Base-by-base conservation (phyloP, 2,113 vertebrate genomes). In the Australoheros scitulus region DNA sequence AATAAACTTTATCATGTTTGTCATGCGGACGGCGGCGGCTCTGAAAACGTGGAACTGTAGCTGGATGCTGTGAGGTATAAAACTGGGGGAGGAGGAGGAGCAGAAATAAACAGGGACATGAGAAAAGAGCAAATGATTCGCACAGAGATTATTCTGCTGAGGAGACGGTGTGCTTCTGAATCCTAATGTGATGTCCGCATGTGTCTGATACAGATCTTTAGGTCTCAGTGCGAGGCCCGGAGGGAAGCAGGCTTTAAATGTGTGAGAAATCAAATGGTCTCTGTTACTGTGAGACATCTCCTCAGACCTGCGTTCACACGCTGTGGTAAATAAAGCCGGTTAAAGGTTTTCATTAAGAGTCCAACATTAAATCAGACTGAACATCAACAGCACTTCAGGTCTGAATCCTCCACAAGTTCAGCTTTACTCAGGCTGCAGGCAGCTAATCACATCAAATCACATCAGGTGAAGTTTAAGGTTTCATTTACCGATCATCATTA, bases 1-100 rank as follows among this genome's bases (percentile, higher is more conserved):
- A 83, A 75, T 84, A 74, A 82, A 85, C 87, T 74, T 81, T 63
- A 57, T 34, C 38, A 36, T 78, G n/a, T 80, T 79, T 82, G 80
- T 83, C 78, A 78, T 20, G 84, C 8, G 55, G 80, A 64, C 24
- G 11, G 52, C 22, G 11, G 15, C 36, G 14, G 36, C 55, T 68
- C 15, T 6, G 17, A 4, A 24, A 50, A 81, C 2, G 5, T 58
- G 57, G 55, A 58, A 34, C 22, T 10, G 32, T 15, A 50, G 61
- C 57, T 61, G 50, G 61, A 57, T 58, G 70, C 56, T 79, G 80
- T 13, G 65, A 38, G 76, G 22, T 57, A 29, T 13, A 32, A 61
- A 52, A 57, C 29, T 18, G 29, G 24, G 52, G 17, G 24, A 7
- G 13, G 43, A 4, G 59, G 2, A 7, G 29, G 10, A 41, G 60